Evolutionary conservation across 2,113 vertebrate genomes (phyloP).

Genomic region (Pipa parva): DNA sequence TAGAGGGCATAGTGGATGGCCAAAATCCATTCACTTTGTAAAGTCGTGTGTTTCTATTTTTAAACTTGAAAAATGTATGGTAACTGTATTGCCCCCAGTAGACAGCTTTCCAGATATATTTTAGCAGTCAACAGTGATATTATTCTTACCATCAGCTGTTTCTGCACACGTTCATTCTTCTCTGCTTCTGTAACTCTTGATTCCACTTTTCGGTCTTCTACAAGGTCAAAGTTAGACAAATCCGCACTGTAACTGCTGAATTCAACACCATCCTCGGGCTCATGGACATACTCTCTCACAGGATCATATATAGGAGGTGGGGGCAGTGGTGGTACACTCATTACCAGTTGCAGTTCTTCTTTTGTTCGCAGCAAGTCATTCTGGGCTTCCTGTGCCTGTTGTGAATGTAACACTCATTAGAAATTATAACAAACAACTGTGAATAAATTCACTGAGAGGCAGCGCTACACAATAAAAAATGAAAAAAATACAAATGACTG

Average conservation of each 20-base stretch:
- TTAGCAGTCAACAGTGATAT: too few species aligned
- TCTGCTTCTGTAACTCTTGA: slow-evolving; percentile 82
- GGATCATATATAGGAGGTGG: slow-evolving; percentile 74
- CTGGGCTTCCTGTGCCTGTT: slow-evolving; percentile 82
- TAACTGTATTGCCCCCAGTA: too few species aligned
- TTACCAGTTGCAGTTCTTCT: slow-evolving; percentile 81
- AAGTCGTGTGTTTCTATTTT: too few species aligned
- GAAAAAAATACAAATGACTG: too few species aligned
- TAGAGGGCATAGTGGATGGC: too few species aligned
- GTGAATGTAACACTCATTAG: background rate
- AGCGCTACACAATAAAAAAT: too few species aligned
- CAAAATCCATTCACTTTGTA: too few species aligned
- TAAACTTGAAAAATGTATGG: too few species aligned
- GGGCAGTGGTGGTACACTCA: slow-evolving; percentile 69
- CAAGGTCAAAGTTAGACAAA: slow-evolving; percentile 73
- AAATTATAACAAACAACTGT: background rate
- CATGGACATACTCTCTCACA: slow-evolving; percentile 65
- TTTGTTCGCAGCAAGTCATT: slow-evolving; percentile 82
- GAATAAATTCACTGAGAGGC: too few species aligned
- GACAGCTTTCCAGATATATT: background rate
- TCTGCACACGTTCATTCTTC: slow-evolving; percentile 91
- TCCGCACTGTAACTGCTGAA: slow-evolving; percentile 81
- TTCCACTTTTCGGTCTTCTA: slow-evolving; percentile 83
- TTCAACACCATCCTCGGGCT: slow-evolving; percentile 77
- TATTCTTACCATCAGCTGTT: slow-evolving; percentile 80